Percentiles rank a stretch among this genome's conserved stretches.
Conservation (phyloP, 2,113 vertebrate genomes). For the Phyllostomus discolor region DNA sequence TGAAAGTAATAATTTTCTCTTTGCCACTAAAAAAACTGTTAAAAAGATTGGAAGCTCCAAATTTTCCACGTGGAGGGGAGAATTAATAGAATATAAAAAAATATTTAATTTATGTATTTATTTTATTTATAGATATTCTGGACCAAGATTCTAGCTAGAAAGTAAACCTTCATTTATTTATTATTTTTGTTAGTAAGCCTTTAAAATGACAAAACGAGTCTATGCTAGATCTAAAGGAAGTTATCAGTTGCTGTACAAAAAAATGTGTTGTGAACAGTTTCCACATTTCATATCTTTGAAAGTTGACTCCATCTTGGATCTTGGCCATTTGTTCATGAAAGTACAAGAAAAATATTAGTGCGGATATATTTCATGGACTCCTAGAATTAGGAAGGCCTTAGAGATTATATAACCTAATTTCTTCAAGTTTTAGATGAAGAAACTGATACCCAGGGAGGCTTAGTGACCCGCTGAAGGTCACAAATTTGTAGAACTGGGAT, state of each 20-base stretch:
- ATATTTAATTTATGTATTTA: slow-evolving; percentile 56
- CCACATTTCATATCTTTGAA: background rate
- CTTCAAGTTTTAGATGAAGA: background rate
- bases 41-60: slow-evolving; percentile 47
- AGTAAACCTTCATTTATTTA: background rate
- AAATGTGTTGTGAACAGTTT: background rate
- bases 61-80: slow-evolving; percentile 45
- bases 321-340: slow-evolving; percentile 20
- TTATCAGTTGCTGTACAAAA: background rate
- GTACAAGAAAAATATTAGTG: background rate
- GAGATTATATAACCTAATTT: background rate
- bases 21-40: slow-evolving; percentile 61
- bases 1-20: slow-evolving; percentile 46
- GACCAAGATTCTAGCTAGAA: slow-evolving; percentile 6
- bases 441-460: background rate
- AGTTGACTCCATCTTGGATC: background rate
- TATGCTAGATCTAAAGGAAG: background rate
- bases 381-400: background rate
- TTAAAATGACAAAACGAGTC: background rate
- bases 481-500: background rate
- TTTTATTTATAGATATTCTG: slow-evolving; percentile 73
- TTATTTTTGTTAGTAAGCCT: slow-evolving; percentile 70
- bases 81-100: slow-evolving; percentile 68
- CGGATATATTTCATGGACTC: background rate
- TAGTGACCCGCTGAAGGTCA: background rate